phyloP scores from a whole-genome alignment of 2,888 invertebrate genomes.

The Drosophila meridiana region DNA sequence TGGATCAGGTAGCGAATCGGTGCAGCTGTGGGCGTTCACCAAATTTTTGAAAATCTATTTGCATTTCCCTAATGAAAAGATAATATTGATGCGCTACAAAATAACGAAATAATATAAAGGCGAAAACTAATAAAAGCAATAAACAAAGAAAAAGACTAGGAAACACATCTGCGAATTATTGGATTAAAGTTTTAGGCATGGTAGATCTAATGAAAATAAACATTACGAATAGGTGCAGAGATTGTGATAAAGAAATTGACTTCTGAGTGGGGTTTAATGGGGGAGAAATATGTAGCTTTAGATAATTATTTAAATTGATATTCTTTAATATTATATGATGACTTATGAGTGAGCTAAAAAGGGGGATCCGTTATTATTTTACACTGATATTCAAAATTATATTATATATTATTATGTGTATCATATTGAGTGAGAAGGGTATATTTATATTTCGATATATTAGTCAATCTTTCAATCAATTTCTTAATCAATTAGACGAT shows the following conservation, averaged over 20 bases:
- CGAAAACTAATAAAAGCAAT: constrained; percentile 23
- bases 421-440: neutral
- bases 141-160: constrained; percentile 6
- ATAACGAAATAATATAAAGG: constrained; percentile 30
- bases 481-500: neutral
- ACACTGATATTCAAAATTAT: neutral
- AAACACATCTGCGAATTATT: constrained; percentile 41
- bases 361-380: neutral
- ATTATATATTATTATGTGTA: neutral
- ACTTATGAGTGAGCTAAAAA: too few relatives aligned
- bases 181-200: constrained; percentile 28
- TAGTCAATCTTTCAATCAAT: neutral
- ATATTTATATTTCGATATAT: neutral
- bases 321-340: too few relatives aligned
- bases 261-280: too few relatives aligned
- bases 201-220: neutral
- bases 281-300: too few relatives aligned
- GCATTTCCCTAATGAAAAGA: constrained; percentile 73
- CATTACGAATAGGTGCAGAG: neutral
- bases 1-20: constrained; percentile 48
- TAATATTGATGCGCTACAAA: constrained; percentile 63
- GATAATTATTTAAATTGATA: too few relatives aligned
- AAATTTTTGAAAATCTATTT: constrained; percentile 60
- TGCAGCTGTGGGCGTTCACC: constrained; percentile 59
- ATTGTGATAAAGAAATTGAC: neutral